A percentile compares a stretch with the other conserved stretches of the same genome.
Evolutionary conservation across 2,797 vertebrate species (phyloP).

Genomic region (Esox masquinongy): DNA sequence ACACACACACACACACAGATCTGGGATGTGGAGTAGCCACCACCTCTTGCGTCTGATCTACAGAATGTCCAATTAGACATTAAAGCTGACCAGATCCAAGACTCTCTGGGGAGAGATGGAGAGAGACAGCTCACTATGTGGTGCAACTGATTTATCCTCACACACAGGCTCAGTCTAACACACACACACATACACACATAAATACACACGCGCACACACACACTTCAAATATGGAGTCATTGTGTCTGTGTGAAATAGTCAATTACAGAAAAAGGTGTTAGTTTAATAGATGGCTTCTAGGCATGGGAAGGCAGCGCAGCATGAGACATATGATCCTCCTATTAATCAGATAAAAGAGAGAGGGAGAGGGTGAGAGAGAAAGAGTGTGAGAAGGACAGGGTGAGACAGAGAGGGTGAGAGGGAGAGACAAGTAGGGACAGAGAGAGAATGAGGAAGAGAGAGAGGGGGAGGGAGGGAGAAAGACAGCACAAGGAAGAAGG

Average conservation of each 20-base stretch:
- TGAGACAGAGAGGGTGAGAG: slow-evolving; percentile 3
- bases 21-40: not conserved
- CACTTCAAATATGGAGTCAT: not conserved
- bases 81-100: slow-evolving; percentile 5
- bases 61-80: slow-evolving; percentile 12
- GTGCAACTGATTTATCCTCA: not conserved
- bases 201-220: not conserved
- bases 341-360: slow-evolving; percentile 4
- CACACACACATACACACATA: not conserved
- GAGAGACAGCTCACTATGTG: not conserved
- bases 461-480: not conserved
- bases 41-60: not conserved
- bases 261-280: not conserved
- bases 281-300: not conserved
- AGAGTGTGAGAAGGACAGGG: not conserved
- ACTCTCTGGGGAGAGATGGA: not conserved
- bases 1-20: slow-evolving; percentile 6
- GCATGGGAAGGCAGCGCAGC: not conserved
- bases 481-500: not conserved
- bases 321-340: not conserved
- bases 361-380: not conserved
- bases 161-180: not conserved
- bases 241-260: not conserved
- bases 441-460: not conserved
- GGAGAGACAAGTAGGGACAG: not conserved